phyloP scores from a whole-genome alignment of 1,140 invertebrate species.

The Trypoxylus dichotomus region DNA sequence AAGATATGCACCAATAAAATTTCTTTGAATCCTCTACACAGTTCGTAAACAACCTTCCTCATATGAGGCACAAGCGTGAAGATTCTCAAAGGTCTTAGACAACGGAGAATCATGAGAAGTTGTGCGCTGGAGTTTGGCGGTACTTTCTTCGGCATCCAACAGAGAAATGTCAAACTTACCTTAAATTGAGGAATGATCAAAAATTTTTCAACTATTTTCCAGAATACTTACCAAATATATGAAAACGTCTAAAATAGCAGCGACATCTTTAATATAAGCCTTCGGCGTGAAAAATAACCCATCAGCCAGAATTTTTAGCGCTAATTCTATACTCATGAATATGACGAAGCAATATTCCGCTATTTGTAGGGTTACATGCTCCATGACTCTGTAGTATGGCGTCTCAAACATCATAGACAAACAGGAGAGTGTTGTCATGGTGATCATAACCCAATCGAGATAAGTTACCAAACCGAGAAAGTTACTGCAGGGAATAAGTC shows the following conservation, averaged over 20 bases:
- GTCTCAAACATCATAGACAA: constrained; percentile 99
- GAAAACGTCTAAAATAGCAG: constrained; percentile 94
- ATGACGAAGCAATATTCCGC: constrained; percentile 98
- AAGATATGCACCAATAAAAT: constrained; percentile 80
- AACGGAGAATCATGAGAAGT: constrained; percentile 93
- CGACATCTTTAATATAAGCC: constrained; percentile 96
- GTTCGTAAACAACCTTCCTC: constrained; percentile 98
- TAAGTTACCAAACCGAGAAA: constrained; percentile 97
- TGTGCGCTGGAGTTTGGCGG: constrained; percentile 91
- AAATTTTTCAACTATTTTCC: background rate
- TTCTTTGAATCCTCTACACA: constrained; percentile 99
- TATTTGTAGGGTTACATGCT: constrained; percentile 82
- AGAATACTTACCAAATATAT: constrained; percentile 84
- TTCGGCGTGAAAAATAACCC: constrained; percentile 99
- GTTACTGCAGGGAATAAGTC: constrained; percentile 69
- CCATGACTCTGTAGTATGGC: constrained; percentile 84
- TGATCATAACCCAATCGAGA: constrained; percentile 99
- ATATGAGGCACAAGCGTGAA: constrained; percentile 99
- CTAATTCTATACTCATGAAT: constrained; percentile 96
- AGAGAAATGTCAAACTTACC: constrained; percentile 92
- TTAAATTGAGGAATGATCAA: constrained; percentile 47
- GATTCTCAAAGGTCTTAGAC: constrained; percentile 93
- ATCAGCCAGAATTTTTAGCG: constrained; percentile 94
- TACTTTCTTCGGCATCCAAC: constrained; percentile 94
- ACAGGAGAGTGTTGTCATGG: constrained; percentile 95